phyloP scores from a whole-genome alignment of 2,797 vertebrate species.

The Ciconia nigra region DNA sequence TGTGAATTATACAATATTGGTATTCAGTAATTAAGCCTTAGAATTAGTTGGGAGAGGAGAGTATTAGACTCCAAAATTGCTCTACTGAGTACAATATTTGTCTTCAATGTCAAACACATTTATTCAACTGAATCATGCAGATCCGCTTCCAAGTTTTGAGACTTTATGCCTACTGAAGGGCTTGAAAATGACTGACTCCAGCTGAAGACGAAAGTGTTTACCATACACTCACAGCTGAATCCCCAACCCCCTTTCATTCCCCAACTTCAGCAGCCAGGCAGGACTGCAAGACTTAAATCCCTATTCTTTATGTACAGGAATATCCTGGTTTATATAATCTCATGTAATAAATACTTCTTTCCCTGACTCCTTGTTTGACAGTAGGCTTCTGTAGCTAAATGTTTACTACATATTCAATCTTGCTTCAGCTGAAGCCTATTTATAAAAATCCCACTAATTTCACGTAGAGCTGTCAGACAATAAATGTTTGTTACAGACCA shows the following conservation, averaged over 20 bases:
- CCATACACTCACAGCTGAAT: neutral
- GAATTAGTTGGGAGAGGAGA: conserved; percentile 54
- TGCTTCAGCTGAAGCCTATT: neutral
- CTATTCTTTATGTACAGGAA: neutral
- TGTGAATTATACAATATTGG: conserved; percentile 53
- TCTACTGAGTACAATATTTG: conserved; percentile 60
- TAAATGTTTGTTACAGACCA: neutral
- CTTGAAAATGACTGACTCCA: conserved; percentile 27
- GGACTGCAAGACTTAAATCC: neutral
- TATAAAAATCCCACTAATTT: neutral
- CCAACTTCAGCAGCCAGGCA: neutral
- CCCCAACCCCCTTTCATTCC: neutral
- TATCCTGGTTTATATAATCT: neutral
- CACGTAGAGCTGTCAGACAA: neutral
- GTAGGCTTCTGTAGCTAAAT: neutral
- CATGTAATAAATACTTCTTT: neutral
- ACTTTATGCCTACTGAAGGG: conserved; percentile 3
- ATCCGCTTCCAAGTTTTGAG: conserved; percentile 20
- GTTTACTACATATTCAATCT: neutral
- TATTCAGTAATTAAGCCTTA: conserved; percentile 60
- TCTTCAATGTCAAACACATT: conserved; percentile 60
- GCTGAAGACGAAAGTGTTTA: neutral
- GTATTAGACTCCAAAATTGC: conserved; percentile 56
- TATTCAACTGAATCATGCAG: conserved; percentile 47
- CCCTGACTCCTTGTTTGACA: neutral